These are phyloP conservation scores for Danio albolineatus DNA, from an alignment of 2,797 vertebrate genomes.

Conservation along the genomic window DNA sequence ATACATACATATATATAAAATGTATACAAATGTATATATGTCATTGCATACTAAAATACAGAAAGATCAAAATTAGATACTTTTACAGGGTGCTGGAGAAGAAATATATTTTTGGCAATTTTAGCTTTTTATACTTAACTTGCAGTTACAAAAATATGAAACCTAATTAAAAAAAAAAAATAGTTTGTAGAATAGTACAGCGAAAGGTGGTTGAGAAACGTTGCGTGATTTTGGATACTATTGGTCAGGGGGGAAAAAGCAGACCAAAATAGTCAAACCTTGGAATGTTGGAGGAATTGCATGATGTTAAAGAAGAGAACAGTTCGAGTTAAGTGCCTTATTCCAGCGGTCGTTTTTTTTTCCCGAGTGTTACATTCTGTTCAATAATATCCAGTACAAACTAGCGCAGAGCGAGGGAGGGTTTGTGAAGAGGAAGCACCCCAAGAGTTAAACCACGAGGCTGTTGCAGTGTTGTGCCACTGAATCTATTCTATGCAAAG, in stretches of 20 bases:
- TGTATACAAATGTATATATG: conserved; percentile 93
- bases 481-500: conserved; percentile 86
- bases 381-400: conserved; percentile 80
- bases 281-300: conserved; percentile 61
- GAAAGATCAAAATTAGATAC: conserved; percentile 98
- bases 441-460: conserved; percentile 68
- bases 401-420: conserved; percentile 68
- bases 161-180: conserved; percentile 83
- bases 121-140: conserved; percentile 99
- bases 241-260: conserved; percentile 68
- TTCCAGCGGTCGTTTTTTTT: conserved; percentile 74
- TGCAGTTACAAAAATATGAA: conserved; percentile 94
- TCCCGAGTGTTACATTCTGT: conserved; percentile 79
- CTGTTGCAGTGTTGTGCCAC: conserved; percentile 68
- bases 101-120: conserved; percentile 99
- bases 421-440: conserved; percentile 68
- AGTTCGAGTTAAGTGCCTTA: conserved; percentile 81
- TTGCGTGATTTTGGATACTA: conserved; percentile 74
- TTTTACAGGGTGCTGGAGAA: conserved; percentile 99
- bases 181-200: conserved; percentile 69
- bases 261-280: conserved; percentile 73
- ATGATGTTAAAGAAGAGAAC: conserved; percentile 46
- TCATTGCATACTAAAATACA: conserved; percentile 94
- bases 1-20: conserved; percentile 92
- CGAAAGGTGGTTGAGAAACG: conserved; percentile 59